Percentiles rank a stretch among this genome's conserved stretches.
Conservation (phyloP, 2,888 invertebrate species). For the Idaea dimidiata region DNA sequence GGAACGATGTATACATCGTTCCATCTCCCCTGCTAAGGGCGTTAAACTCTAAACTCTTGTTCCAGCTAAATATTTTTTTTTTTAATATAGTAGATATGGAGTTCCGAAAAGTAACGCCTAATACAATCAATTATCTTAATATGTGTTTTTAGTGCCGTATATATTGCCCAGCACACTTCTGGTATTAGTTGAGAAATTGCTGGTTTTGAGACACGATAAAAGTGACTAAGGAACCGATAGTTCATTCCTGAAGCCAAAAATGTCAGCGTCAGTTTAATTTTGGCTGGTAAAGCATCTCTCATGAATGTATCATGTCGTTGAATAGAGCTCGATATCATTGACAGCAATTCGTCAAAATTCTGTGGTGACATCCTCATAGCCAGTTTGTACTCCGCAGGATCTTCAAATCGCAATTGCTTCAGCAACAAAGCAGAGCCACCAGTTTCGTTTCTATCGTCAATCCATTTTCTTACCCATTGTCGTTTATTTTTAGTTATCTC, state of each 20-base stretch:
- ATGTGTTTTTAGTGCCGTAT: constrained; percentile 9
- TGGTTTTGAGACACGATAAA: constrained; percentile 33
- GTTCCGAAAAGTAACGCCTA: too few species aligned
- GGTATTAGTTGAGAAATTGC: constrained; percentile 33
- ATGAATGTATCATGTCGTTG: constrained; percentile 32
- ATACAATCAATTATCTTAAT: too few species aligned
- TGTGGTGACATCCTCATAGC: constrained; percentile 26
- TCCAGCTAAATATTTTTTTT: too few species aligned
- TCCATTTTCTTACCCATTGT: constrained; percentile 33
- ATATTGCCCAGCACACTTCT: constrained; percentile 35
- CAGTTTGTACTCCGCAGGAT: constrained; percentile 27
- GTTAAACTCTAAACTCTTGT: too few species aligned
- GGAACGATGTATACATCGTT: too few species aligned
- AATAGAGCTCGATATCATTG: constrained; percentile 27
- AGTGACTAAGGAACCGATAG: constrained; percentile 31
- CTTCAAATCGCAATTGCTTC: constrained; percentile 27
- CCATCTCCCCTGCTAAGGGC: too few species aligned
- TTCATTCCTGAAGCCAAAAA: constrained; percentile 37
- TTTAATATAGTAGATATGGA: too few species aligned
- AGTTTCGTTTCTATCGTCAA: constrained; percentile 29
- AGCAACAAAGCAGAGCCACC: constrained; percentile 31
- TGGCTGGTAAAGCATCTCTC: constrained; percentile 36
- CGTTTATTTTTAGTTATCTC: constrained; percentile 25
- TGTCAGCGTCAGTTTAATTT: constrained; percentile 37
- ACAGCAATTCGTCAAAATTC: constrained; percentile 29